Base-by-base conservation (phyloP, 2,113 vertebrate genomes). In the Dicrurus megarhynchus region DNA sequence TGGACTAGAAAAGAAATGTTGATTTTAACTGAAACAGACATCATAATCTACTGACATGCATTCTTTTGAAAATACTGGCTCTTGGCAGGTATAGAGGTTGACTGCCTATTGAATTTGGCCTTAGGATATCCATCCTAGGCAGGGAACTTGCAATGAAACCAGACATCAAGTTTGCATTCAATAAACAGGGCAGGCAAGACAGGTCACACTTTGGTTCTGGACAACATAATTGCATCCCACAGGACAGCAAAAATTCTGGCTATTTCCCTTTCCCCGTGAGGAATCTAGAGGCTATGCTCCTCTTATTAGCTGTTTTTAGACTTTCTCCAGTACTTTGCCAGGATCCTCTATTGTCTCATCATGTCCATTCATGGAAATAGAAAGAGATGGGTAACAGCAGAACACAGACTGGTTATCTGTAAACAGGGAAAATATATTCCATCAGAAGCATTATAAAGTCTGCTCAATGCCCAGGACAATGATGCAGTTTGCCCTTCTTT, bases 1-100 rank as follows among this genome's bases (percentile, higher is more conserved):
- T 91, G 93, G 97, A 90, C 93, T 94, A 95, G 96, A 97, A 97
- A 97, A 93, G 61, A 96, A 97, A 96, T 97, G 97, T 96, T 98
- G 97, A 98, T 97, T 98, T 90, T 98, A 98, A 98, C 65, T 73
- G 96, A 97, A 98, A 95, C 76, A 97, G 95, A 97, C 95, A 89
- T 89, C 86, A 96, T 98, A 94, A 98, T 97, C 93, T 93, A 82
- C 90, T 97, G 93, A 89, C 95, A 97, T 87, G 69, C 47, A 90
- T 75, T 50, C 84, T 95, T 94, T 95, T 88, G 89, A 96, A 97
- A 97, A 95, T 93, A 84, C 64, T 96, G 79, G 55, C 81, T 94
- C 83, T 98, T 97, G 97, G 94, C 96, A 98, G 96, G 70, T 87
- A 37, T 49, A 65, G 82, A 87, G 49, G 81, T 81, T 97, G 96